Evolutionary conservation across 2,888 invertebrate genomes (phyloP), one percentile per base, ranked within the genome.

Genomic region (Xestia ashworthii): DNA sequence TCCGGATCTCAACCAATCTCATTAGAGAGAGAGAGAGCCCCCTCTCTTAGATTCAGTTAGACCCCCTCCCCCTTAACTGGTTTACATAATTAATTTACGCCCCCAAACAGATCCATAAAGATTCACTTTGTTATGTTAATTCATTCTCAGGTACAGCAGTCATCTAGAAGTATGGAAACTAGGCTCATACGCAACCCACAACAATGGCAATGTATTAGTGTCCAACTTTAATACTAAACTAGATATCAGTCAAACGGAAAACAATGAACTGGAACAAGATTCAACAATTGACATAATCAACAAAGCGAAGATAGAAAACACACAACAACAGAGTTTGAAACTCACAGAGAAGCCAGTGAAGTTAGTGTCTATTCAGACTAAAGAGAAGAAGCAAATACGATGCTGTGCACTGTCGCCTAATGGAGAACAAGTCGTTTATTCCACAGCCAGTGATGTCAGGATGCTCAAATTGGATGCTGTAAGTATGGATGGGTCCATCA

Each of bases 361-460:
- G 91, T 92, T 99, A 55, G 93, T 98, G 3, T 97, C 98, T 78
- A 92, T 99, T 50, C 97, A 97, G 86, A 97, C 98, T 9, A 97
- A 97, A 88, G 95, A 97, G 19, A 97, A 97, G 5, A 98, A 98
- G 87, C 97, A 97, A n/a, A 98, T 99, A 48, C 95, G 97, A 11
- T 98, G 98, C 84, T 97, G 98, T 85, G 97, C 97, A 19, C 95
- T 99, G 11, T 98, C 98, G 8, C 97, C 97, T 4, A 97, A 98
- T 91, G 98, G 98, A 1, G 97, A 97, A 81, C 97, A 98, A 95
- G 96, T 99, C 38, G 97, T 98, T 11, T 99, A 98, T 92, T 98
- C 98, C 0, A 98, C 98, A 0, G 95, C 97, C 46, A 96, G 93
- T 71, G 95, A 97, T 76, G 93, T 98, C 48, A 97, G 98, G 76